Conservation (phyloP, 92 coral and sea anemone species). For the Metridium senile region DNA sequence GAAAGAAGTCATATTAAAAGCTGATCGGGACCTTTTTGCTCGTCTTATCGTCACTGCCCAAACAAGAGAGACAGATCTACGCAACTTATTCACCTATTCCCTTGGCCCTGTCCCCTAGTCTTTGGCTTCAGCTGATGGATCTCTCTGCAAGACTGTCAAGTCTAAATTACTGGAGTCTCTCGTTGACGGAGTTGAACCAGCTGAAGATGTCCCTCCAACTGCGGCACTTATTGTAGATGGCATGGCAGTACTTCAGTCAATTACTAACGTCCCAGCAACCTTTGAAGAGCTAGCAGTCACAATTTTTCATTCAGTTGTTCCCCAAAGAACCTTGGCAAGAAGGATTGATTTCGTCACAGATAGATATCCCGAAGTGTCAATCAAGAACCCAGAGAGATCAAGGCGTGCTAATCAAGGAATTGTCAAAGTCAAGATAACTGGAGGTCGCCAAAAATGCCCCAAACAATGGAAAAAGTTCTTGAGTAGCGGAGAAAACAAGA, state of each 20-base stretch:
- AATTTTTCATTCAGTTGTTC: constrained; percentile 40
- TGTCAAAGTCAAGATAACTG: constrained; percentile 43
- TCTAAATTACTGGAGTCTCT: constrained; percentile 51
- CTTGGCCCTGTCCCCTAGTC: constrained; percentile 71
- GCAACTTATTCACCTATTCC: constrained; percentile 53
- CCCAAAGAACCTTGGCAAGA: constrained; percentile 42
- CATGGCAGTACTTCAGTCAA: constrained; percentile 55
- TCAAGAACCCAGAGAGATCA: constrained; percentile 53
- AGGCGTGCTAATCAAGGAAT: constrained; percentile 42
- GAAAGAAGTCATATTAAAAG: constrained; percentile 58
- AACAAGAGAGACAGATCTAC: constrained; percentile 51
- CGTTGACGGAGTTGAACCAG: constrained; percentile 55
- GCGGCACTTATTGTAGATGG: constrained; percentile 66
- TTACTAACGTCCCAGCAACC: constrained; percentile 42
- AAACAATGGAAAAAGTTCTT: constrained; percentile 58
- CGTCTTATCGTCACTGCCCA: constrained; percentile 60
- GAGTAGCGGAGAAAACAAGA: constrained; percentile 53
- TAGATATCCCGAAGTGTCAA: constrained; percentile 51
- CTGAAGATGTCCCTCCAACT: constrained; percentile 66
- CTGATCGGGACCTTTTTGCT: constrained; percentile 60
- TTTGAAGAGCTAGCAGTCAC: constrained; percentile 52
- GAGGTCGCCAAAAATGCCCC: constrained; percentile 52
- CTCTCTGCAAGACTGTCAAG: constrained; percentile 67
- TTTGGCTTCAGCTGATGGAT: constrained; percentile 62
- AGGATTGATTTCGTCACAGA: constrained; percentile 63